phyloP scores from a whole-genome alignment of 2,113 vertebrate species.

The Trochalopteron elliotii region DNA sequence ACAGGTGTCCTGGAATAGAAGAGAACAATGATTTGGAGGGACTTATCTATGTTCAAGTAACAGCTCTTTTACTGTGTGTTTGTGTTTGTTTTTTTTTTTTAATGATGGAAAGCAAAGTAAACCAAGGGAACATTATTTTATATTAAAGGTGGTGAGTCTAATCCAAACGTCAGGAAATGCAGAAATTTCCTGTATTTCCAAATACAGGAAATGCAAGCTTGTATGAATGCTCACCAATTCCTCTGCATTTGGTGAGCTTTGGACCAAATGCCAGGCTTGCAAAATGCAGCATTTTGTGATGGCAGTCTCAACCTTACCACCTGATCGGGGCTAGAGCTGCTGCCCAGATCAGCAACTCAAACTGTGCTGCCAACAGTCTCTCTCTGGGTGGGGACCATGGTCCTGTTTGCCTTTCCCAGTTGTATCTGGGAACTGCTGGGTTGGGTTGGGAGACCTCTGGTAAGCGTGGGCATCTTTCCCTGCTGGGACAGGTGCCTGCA shows the following conservation, averaged over 20 bases:
- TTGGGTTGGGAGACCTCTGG: neutral
- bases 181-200: too few species aligned
- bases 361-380: fast-evolving
- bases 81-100: neutral
- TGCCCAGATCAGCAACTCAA: neutral
- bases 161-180: neutral
- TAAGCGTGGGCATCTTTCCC: neutral
- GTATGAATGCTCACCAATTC: too few species aligned
- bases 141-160: neutral
- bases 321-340: neutral
- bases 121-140: neutral
- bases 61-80: neutral
- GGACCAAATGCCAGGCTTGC: neutral
- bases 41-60: neutral
- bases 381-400: neutral
- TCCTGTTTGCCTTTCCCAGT: neutral
- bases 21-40: neutral
- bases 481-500: fast-evolving
- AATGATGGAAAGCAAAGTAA: neutral
- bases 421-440: neutral
- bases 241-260: neutral
- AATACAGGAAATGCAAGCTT: too few species aligned
- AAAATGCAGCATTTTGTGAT: neutral
- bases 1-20: neutral
- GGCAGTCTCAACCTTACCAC: fast-evolving